These are phyloP conservation scores for Galago senegalensis DNA, from an alignment of 2,797 vertebrate genomes.

Conservation along the genomic window DNA sequence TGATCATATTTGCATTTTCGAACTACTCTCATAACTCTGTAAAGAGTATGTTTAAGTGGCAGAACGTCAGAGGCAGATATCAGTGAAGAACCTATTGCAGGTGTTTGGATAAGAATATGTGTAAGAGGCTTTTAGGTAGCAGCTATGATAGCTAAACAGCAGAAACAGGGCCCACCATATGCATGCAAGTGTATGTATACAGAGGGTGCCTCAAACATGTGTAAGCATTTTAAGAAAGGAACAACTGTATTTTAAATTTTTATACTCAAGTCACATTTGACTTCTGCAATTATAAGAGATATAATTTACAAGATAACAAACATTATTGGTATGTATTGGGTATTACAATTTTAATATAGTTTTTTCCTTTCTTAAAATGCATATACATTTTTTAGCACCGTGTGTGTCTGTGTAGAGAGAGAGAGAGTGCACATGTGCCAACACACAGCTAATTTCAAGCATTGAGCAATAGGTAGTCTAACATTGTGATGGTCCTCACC, in stretches of 20 bases:
- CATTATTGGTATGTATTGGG: no score
- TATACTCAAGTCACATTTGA: no score
- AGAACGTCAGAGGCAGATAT: neutral
- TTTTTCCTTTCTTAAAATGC: no score
- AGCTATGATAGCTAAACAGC: neutral
- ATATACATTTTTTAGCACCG: no score
- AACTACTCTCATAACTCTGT: neutral
- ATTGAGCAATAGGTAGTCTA: neutral
- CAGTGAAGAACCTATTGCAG: neutral
- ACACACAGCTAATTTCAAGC: neutral
- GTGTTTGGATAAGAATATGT: constrained; percentile 9
- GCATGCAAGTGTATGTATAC: no score
- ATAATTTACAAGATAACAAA: no score
- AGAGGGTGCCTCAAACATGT: no score
- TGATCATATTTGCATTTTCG: neutral
- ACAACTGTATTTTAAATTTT: no score
- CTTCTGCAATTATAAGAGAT: no score
- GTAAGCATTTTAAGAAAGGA: no score
- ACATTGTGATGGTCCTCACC: neutral
- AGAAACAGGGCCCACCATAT: neutral
- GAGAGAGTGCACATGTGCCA: neutral
- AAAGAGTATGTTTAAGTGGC: neutral
- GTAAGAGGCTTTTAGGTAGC: neutral
- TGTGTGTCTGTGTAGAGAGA: neutral
- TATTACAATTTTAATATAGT: no score